Evolutionary conservation across 2,113 vertebrate species (phyloP), one percentile per base, ranked within the genome.

Genomic region (Gnathonemus longibarbis): DNA sequence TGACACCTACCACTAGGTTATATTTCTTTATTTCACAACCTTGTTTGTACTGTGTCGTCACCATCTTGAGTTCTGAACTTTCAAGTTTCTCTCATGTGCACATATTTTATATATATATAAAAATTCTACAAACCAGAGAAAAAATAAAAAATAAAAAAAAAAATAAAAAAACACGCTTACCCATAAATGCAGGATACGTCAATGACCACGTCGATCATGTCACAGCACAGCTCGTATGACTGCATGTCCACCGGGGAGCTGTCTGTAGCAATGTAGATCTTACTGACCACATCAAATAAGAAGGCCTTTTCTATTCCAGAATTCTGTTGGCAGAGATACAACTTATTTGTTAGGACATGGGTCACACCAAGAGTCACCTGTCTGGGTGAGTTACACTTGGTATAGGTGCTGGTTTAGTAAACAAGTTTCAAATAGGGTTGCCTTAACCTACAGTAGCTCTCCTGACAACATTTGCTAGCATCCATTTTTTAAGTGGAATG

Each of bases 191-290:
- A 99, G 91, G 98, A 99, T 89, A 99, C 98, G 90, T 99, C 98
- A 83, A 99, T 99, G 91, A 99, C 98, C 92, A 99, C 98, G 89
- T 99, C 98, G 88, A 99, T 99, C 98, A 99, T 99, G 93, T 99
- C 98, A 89, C 98, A 99, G 95, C 98, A 99, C 93, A 99, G 94
- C 88, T 99, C 98, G 0, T 99, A 99, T 0, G 98, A 99, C 93
- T 99, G 98, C 98, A 99, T 99, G 95, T 99, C 98, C 91, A 99
- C 98, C 13, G 98, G 98, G 13, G 98, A 99, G 92, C 98, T 99
- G 96, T 99, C 98, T 89, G 98, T 99, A 91, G 98, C 98, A 13
- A 99, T 99, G 97, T 99, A 99, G 96, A 99, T 99, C 96, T 99
- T 99, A 95, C 98, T 99, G 96, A 99, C 98, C 92, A 99, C 98